Evolutionary conservation across 2,113 vertebrate species (phyloP).

Genomic region (Lamprologus tigripictilis): DNA sequence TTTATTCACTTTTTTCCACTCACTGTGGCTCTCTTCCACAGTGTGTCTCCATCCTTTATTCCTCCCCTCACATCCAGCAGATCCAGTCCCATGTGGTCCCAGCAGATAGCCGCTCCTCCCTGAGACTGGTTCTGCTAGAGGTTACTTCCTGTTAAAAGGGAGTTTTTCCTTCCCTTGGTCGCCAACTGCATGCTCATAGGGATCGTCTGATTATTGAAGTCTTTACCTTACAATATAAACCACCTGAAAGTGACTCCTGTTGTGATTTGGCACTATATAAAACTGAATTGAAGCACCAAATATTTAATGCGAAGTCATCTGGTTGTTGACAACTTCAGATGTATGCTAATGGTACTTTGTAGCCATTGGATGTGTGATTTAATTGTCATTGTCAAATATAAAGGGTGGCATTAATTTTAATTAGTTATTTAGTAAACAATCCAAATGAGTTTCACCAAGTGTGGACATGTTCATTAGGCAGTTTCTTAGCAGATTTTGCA

Average conservation of each 20-base stretch:
- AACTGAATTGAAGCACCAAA: background rate
- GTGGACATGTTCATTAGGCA: background rate
- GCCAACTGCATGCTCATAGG: background rate
- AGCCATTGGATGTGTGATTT: background rate
- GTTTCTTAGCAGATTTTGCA: background rate
- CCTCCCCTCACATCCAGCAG: background rate
- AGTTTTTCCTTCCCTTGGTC: background rate
- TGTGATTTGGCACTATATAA: background rate
- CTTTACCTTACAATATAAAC: background rate
- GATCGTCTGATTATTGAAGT: background rate
- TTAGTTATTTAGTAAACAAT: background rate
- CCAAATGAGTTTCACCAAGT: background rate
- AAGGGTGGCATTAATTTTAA: background rate
- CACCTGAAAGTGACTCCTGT: background rate
- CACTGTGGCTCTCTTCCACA: background rate
- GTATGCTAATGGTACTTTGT: background rate
- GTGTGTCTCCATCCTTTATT: rapidly evolving
- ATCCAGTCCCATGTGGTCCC: background rate
- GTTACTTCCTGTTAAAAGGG: background rate
- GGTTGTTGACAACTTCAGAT: background rate
- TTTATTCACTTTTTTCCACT: background rate
- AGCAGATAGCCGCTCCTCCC: background rate
- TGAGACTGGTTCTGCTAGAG: background rate
- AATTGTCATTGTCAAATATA: background rate
- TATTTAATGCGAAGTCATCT: background rate